These are phyloP conservation scores for Myiotriccus ornatus DNA, from an alignment of 2,797 vertebrate genomes.

Conservation along the genomic window DNA sequence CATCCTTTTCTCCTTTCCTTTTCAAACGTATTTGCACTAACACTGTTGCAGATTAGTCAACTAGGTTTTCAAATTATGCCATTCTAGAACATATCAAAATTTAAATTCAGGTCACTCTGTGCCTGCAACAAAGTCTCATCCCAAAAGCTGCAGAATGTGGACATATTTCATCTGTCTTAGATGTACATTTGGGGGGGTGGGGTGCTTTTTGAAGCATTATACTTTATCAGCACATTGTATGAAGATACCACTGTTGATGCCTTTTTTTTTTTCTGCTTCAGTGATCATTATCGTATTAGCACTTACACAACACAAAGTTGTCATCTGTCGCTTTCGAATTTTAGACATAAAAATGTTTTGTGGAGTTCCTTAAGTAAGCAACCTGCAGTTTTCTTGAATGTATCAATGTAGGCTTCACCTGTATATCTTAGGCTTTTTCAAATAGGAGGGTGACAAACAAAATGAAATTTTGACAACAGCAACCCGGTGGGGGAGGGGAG, in stretches of 20 bases:
- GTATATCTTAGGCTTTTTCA: background rate
- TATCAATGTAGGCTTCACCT: background rate
- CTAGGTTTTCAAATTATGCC: background rate
- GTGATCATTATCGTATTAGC: background rate
- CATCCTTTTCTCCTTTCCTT: background rate
- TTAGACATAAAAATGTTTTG: background rate
- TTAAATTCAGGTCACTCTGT: background rate
- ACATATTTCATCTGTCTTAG: background rate
- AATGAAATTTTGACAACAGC: background rate
- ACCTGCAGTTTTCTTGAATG: background rate
- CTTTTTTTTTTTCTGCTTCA: background rate
- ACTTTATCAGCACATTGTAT: background rate
- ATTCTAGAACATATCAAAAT: background rate
- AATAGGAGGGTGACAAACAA: background rate
- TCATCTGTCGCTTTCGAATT: background rate
- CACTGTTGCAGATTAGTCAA: background rate
- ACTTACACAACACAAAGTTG: background rate
- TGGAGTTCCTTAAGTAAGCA: background rate
- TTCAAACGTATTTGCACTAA: background rate
- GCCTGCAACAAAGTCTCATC: background rate
- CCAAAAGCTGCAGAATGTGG: background rate
- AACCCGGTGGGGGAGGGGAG: fast-evolving
- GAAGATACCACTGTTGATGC: background rate
- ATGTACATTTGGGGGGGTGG: fast-evolving
- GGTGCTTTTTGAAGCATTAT: background rate